Evolutionary conservation across 2,113 vertebrate genomes (phyloP).

Genomic region (Ochotona curzoniae): DNA sequence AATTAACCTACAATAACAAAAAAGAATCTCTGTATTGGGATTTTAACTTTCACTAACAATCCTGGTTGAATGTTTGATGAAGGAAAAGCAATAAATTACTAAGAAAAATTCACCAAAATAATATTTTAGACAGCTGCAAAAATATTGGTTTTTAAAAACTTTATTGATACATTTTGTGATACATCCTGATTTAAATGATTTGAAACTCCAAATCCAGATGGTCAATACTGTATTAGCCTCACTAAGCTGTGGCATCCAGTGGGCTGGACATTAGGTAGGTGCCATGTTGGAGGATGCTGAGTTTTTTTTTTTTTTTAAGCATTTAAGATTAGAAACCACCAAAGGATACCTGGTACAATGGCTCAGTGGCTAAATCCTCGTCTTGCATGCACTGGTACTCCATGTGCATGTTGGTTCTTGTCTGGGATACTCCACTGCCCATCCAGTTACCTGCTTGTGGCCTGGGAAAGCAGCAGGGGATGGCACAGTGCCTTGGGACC

Average conservation of each 20-base stretch:
- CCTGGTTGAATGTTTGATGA: conserved; percentile 19
- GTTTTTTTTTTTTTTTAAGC: background rate
- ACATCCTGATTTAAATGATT: background rate
- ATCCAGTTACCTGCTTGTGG: no score
- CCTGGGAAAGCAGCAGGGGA: no score
- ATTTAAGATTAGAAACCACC: background rate
- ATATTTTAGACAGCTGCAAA: conserved; percentile 31
- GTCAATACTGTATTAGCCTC: background rate
- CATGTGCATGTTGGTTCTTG: no score
- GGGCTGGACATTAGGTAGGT: background rate
- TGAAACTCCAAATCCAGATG: background rate
- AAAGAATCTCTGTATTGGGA: background rate
- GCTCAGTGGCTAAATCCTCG: no score
- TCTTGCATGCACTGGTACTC: no score
- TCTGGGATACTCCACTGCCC: no score
- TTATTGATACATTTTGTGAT: background rate
- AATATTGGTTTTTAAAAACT: background rate
- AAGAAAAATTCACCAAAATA: background rate
- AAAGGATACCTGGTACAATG: background rate
- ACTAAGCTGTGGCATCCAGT: background rate
- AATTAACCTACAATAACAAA: background rate
- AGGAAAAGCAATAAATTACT: background rate
- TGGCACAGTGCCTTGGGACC: no score
- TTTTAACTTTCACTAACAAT: conserved; percentile 7
- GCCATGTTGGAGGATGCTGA: background rate